These are phyloP conservation scores for Patella depressa DNA, from an alignment of 2,888 invertebrate genomes.

Conservation along the genomic window DNA sequence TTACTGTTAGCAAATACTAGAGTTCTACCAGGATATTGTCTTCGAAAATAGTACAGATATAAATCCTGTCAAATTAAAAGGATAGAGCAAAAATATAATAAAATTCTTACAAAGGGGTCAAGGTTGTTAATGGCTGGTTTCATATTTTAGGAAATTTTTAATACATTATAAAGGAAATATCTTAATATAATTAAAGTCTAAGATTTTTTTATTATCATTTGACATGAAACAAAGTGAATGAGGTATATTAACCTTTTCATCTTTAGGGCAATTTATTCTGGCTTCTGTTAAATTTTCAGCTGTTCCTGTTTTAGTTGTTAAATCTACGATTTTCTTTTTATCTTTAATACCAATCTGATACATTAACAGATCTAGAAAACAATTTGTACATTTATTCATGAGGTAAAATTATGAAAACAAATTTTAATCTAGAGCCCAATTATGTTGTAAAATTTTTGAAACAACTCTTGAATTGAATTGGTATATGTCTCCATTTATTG, in stretches of 20 bases:
- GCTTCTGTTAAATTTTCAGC: slow-evolving; percentile 87
- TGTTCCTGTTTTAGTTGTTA: slow-evolving; percentile 86
- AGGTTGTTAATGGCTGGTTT: neutral
- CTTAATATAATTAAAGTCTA: neutral
- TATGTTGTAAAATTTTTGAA: no score
- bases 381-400: no score
- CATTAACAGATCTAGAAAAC: slow-evolving; percentile 79
- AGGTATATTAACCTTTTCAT: slow-evolving; percentile 64
- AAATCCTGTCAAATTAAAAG: slow-evolving; percentile 78
- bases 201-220: neutral
- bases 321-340: slow-evolving; percentile 92
- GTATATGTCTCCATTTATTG: no score
- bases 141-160: neutral
- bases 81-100: neutral
- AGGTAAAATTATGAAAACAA: no score
- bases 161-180: neutral
- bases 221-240: neutral
- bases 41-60: slow-evolving; percentile 86
- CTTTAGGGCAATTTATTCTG: slow-evolving; percentile 76
- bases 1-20: slow-evolving; percentile 88
- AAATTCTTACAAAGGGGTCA: no score
- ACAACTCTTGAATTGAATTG: no score
- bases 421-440: no score
- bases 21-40: slow-evolving; percentile 92
- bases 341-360: slow-evolving; percentile 84